Evolutionary conservation across 2,113 vertebrate species (phyloP).

Genomic region (Hippoglossus stenolepis): DNA sequence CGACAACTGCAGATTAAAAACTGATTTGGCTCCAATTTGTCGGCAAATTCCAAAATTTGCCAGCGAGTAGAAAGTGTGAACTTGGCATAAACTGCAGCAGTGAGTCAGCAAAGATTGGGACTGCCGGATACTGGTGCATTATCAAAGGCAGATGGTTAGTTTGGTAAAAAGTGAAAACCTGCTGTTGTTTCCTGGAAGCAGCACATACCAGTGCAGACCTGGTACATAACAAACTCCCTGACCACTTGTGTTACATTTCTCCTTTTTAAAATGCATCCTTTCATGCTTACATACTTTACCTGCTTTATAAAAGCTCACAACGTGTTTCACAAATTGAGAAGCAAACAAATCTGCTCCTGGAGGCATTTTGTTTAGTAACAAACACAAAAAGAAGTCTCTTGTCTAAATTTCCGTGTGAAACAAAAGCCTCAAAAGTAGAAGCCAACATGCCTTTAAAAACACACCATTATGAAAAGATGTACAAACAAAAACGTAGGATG

Average conservation of each 20-base stretch:
- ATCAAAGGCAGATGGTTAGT: neutral
- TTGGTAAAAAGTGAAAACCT: neutral
- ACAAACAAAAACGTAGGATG: neutral
- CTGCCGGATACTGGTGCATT: neutral
- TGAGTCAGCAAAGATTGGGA: neutral
- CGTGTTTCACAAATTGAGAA: neutral
- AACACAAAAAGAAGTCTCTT: neutral
- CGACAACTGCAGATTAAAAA: neutral
- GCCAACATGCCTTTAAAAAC: neutral
- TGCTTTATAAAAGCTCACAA: neutral
- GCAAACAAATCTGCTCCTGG: constrained; percentile 3
- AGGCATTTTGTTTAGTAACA: constrained; percentile 14
- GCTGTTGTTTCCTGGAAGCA: no score
- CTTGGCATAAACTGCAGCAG: neutral
- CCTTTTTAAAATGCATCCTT: no score
- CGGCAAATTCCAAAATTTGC: neutral
- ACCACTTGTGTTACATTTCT: neutral
- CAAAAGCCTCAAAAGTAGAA: neutral
- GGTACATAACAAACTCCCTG: neutral
- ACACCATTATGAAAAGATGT: neutral
- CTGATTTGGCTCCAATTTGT: neutral
- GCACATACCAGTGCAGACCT: neutral
- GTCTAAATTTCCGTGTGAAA: neutral
- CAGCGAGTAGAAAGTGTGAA: neutral
- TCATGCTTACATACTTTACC: no score